Conservation (phyloP, 2,888 invertebrate genomes). For the Mayetiola destructor region DNA sequence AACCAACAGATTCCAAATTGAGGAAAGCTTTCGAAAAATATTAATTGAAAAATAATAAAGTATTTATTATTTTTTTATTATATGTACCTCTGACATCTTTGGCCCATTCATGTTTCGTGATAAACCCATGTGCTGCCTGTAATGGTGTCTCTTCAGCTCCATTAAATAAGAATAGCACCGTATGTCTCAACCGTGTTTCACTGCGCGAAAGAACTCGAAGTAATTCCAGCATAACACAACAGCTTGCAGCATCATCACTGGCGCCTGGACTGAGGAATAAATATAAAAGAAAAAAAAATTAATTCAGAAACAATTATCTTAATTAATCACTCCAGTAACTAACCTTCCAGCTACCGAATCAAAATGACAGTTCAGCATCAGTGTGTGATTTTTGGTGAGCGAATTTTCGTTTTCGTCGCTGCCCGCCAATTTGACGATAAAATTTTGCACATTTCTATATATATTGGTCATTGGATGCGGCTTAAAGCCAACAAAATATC, state of each 20-base stretch:
- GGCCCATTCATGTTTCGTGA: constrained; percentile 77
- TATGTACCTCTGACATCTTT: constrained; percentile 37
- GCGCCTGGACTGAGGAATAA: constrained; percentile 23
- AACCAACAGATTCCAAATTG: constrained; percentile 79
- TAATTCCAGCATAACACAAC: constrained; percentile 53
- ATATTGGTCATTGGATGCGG: constrained; percentile 67
- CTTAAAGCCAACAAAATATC: constrained; percentile 56
- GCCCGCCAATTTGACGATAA: constrained; percentile 57
- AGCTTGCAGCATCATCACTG: constrained; percentile 32
- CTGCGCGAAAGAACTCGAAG: constrained; percentile 40
- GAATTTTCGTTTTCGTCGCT: constrained; percentile 27
- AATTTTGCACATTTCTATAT: constrained; percentile 68
- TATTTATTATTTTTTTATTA: not conserved
- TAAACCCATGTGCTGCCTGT: constrained; percentile 74
- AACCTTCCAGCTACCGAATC: constrained; percentile 80
- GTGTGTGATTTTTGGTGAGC: constrained; percentile 33
- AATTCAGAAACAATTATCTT: not conserved
- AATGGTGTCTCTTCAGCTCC: constrained; percentile 57
- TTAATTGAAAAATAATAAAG: not conserved
- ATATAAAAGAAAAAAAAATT: not conserved
- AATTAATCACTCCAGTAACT: constrained; percentile 39
- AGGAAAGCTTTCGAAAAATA: constrained; percentile 46
- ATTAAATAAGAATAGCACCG: constrained; percentile 55
- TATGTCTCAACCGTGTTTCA: constrained; percentile 37
- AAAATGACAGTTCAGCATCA: constrained; percentile 83